phyloP scores from a whole-genome alignment of 2,888 invertebrate genomes.

The Deilephila porcellus region DNA sequence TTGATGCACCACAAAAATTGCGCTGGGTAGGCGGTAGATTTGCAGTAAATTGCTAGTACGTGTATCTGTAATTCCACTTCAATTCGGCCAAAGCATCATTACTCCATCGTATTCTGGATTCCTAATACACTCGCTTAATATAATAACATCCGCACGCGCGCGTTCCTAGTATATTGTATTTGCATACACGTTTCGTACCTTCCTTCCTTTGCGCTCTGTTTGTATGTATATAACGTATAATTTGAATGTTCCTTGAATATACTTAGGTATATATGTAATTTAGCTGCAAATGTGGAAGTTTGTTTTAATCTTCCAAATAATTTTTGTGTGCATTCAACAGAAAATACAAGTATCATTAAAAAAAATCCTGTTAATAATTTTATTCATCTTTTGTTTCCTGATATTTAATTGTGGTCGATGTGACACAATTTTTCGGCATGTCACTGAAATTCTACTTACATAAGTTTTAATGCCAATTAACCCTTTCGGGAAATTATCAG shows the following conservation, averaged over 20 bases:
- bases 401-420: too few relatives aligned
- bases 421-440: too few relatives aligned
- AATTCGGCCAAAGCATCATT: slow-evolving; percentile 19
- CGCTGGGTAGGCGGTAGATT: neutral
- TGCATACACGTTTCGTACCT: slow-evolving; percentile 21
- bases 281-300: neutral
- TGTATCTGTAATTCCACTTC: neutral
- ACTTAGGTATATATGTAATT: neutral
- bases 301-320: neutral
- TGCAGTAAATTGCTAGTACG: neutral
- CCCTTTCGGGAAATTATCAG: too few relatives aligned
- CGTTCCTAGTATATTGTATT: slow-evolving; percentile 24
- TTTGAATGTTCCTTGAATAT: slow-evolving; percentile 12
- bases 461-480: too few relatives aligned
- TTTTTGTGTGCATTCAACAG: neutral
- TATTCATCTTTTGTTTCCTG: too few relatives aligned
- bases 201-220: slow-evolving; percentile 22
- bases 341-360: too few relatives aligned
- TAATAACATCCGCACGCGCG: slow-evolving; percentile 26
- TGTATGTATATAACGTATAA: slow-evolving; percentile 18
- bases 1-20: too few relatives aligned
- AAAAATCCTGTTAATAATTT: too few relatives aligned
- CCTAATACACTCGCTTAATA: slow-evolving; percentile 24
- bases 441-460: too few relatives aligned
- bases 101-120: slow-evolving; percentile 15